Evolutionary conservation across 2,113 vertebrate species (phyloP), one percentile per base, ranked within the genome.

Genomic region (Ia io): DNA sequence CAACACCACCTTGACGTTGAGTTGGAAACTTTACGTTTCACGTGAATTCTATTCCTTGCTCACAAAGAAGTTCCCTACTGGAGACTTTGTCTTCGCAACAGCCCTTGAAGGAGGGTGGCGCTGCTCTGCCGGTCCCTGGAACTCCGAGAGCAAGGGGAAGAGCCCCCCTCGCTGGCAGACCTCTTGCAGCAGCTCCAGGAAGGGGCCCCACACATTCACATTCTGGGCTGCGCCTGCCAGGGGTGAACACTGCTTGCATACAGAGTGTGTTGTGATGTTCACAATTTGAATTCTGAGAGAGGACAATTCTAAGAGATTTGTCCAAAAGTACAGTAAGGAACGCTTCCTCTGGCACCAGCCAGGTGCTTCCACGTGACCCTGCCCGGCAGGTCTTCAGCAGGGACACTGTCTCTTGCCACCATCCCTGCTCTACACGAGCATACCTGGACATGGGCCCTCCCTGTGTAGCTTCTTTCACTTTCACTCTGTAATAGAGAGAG

Each of bases 131-230:
- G 32, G 47, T 17, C 40, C 14, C 40, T 6, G 56, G 73, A 79
- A 30, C 28, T 35, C 78, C 6, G 1, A 59, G 78, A 59, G 22
- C 23, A 11, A 17, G 30, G 10, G 1, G 12, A 78, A 40, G 84
- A 28, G 25, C 35, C 2, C 18, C 40, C 10, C 9, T 9, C 18
- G 2, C 14, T 1, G 2, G 28, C 14, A 23, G 53, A 18, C 1
- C 18, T 14, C 12, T 1, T 5, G 17, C 22, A 35, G 49, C 32
- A 25, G 23, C 73, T n/a, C 37, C 7, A 40, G 32, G 28, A 69
- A 79, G 13, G 13, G 28, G 1, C 28, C 32, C n/a, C 7, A 3
- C 0, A 6, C 70, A 35, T 32, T 70, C 77, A 30, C 63, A n/a
- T 0, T 35, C 2, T 0, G 30, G 44, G 7, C 40, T 20, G 6